Percentiles rank a stretch among this genome's conserved stretches.
Conservation (phyloP, 2,113 vertebrate species). For the Ursus arctos region DNA sequence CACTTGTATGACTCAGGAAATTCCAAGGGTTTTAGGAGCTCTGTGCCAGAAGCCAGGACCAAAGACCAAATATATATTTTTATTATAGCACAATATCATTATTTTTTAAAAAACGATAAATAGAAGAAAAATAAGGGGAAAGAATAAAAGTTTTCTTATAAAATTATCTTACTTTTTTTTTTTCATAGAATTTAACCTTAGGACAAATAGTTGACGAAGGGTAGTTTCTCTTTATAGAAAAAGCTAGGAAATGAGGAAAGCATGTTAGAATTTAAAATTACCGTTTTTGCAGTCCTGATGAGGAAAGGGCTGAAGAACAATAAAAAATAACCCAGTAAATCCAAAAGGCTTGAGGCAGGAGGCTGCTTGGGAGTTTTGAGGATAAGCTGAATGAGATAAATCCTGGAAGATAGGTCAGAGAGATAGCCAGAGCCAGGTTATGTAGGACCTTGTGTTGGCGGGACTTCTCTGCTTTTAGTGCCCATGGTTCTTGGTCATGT, state of each 20-base stretch:
- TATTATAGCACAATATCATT: neutral
- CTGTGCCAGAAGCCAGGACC: neutral
- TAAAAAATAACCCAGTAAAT: neutral
- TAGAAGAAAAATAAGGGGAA: neutral
- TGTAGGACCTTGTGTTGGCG: neutral
- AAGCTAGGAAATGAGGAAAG: neutral
- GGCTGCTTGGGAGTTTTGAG: neutral
- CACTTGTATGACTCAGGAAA: neutral
- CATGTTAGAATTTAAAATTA: slow-evolving; percentile 23
- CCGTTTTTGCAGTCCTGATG: neutral
- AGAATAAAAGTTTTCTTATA: neutral
- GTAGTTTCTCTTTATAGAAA: neutral
- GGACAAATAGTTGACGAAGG: neutral
- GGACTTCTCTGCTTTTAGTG: neutral
- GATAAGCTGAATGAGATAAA: neutral
- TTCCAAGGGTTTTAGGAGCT: neutral
- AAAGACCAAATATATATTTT: neutral
- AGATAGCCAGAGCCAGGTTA: neutral
- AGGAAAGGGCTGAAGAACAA: neutral
- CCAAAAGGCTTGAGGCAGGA: neutral
- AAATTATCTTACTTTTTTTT: neutral
- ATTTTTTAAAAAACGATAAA: neutral
- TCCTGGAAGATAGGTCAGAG: neutral
- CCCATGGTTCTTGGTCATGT: neutral
- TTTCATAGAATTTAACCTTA: neutral